phyloP scores from a whole-genome alignment of 2,113 vertebrate genomes.

The Gadus chalcogrammus region DNA sequence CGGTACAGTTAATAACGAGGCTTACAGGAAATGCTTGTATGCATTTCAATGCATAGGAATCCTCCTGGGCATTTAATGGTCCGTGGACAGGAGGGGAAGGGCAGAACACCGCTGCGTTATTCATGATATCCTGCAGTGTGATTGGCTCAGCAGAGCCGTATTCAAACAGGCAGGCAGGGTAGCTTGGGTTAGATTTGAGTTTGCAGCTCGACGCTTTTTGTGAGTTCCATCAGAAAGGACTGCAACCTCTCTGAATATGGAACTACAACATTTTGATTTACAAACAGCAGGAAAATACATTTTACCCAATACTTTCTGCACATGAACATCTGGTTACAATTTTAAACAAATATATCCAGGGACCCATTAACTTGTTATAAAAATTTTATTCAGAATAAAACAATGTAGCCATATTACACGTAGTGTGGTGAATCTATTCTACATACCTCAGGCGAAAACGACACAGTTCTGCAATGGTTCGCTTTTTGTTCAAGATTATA shows the following conservation, averaged over 20 bases:
- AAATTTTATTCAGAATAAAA: slow-evolving; percentile 84
- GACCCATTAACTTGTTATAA: slow-evolving; percentile 64
- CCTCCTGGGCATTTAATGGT: background rate
- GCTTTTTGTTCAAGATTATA: slow-evolving; percentile 67
- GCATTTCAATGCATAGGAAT: too few species aligned
- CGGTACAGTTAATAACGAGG: too few species aligned
- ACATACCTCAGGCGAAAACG: slow-evolving; percentile 78
- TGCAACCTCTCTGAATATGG: too few species aligned
- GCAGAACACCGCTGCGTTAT: background rate
- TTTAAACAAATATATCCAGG: background rate
- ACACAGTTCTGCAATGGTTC: slow-evolving; percentile 72
- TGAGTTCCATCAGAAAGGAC: too few species aligned
- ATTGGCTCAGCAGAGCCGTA: slow-evolving; percentile 4
- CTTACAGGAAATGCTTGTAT: too few species aligned
- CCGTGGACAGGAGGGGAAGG: background rate
- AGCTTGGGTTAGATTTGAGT: background rate
- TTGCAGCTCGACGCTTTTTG: too few species aligned
- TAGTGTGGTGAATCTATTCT: slow-evolving; percentile 77
- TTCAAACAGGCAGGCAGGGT: background rate
- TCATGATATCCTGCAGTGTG: background rate
- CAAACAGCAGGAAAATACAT: too few species aligned
- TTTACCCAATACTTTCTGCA: too few species aligned
- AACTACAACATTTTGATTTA: too few species aligned
- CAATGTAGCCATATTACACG: slow-evolving; percentile 80
- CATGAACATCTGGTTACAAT: too few species aligned